Percentiles rank a stretch among this genome's conserved stretches.
These are phyloP conservation scores for Cetonia aurata DNA, from an alignment of 2,888 invertebrate species.

Conservation along the genomic window DNA sequence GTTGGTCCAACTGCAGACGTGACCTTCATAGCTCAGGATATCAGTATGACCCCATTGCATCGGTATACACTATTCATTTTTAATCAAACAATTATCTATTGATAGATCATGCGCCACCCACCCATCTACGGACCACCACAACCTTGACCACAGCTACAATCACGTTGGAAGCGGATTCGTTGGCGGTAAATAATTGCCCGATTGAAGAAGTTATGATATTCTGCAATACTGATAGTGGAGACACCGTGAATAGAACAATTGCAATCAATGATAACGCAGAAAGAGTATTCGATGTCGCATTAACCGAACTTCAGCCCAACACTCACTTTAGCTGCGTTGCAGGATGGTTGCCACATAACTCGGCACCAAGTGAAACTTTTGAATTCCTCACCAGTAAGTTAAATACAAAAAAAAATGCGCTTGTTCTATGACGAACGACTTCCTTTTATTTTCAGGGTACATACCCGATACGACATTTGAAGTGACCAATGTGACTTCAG, in stretches of 20 bases:
- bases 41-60: conserved; percentile 1
- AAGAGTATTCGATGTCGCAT: conserved; percentile 13
- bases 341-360: background rate
- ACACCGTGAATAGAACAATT: background rate
- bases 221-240: conserved; percentile 6
- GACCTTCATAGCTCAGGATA: background rate
- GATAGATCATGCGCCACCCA: conserved; percentile 3
- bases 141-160: conserved; percentile 18
- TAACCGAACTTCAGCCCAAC: background rate
- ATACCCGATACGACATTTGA: background rate
- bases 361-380: conserved; percentile 7
- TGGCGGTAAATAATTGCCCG: background rate
- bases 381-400: conserved; percentile 17
- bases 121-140: background rate
- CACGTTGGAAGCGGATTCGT: background rate
- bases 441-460: conserved; percentile 2
- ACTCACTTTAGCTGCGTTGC: conserved; percentile 17
- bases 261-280: background rate
- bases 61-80: background rate
- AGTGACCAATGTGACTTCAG: conserved; percentile 9
- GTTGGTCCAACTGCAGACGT: background rate
- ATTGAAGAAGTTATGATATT: background rate
- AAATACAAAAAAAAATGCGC: background rate
- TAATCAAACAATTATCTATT: background rate
- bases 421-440: background rate